Evolutionary conservation across 2,797 vertebrate genomes (phyloP), one percentile per base, ranked within the genome.

Genomic region (Leuciscus waleckii): DNA sequence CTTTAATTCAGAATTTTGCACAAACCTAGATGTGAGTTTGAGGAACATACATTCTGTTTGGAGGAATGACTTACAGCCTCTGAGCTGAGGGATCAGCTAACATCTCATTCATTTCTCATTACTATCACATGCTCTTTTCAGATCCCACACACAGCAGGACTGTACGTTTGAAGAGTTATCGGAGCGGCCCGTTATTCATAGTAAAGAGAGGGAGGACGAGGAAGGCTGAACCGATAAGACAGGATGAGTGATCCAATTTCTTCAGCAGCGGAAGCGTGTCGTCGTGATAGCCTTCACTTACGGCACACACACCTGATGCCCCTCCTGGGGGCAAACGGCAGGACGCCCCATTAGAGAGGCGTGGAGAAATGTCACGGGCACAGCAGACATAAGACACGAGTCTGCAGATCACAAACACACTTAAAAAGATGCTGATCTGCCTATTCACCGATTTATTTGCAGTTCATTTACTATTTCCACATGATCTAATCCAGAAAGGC

Each of bases 181-280:
- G 1, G 51, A 58, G 75, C 51, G 0, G 16, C 37, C 39, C 37
- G 5, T 23, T 43, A 17, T 65, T 79, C 77, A 46, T 43, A 21
- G 23, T 14, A 32, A 21, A 65, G 58, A 46, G 58, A 46, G 77
- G 65, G n/a, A 32, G 39, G 37, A 54, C 2, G 7, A 61, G 37
- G 76, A 78, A 19, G 56, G 77, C 56, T 43, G 61, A 65, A 63
- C n/a, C 39, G 77, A 79, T 79, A 79, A 79, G 77, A 79, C 77
- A 79, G 58, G 77, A 46, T 65, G 77, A 79, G 77, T 65, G 77
- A 79, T 79, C 58, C 77, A 65, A 79, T 79, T 65, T 65, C 61
- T 79, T 26, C 58, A 65, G 58, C 39, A 65, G 77, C 37, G 5
- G 39, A 79, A 79, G 39, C 26, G n/a, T 79, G 76, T 65, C 76